Base-by-base conservation (phyloP, 2,888 invertebrate species). In the Argynnis bischoffii region DNA sequence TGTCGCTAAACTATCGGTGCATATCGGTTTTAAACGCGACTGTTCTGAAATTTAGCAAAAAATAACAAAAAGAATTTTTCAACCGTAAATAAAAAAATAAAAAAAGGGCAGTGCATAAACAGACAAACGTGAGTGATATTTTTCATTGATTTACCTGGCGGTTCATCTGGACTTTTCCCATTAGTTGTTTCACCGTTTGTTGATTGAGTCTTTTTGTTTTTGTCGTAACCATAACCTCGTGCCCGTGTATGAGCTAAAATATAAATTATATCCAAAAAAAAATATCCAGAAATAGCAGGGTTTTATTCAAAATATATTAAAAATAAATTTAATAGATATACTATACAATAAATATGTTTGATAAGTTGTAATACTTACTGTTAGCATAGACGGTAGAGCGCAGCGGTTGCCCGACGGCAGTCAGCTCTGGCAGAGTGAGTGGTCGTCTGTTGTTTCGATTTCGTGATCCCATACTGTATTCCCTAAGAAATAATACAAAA, bases 321-420 rank as follows among this genome's bases (percentile, higher is more conserved):
- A 26, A 26, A 26, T 26, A 26, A 26, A 26, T 26, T 26, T 26
- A 26, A 3, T 26, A 26, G 4, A 26, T 26, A 26, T 26, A 26
- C 26, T 26, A 26, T 26, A 26, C 26, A 26, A 26, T 26, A 26
- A 26, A 3, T 26, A 5, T 26, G 26, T 26, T 26, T 26, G 4
- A 4, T 13, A 16, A 18, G 14, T 53, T 55, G 18, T 21, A 3
- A 47, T 55, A 81, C 90, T 81, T 66, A 92, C 92, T 79, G 72
- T 92, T 91, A 41, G 87, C 90, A 79, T 87, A 91, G 26, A 90
- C 80, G 71, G 90, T 89, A 71, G 91, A 85, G 75, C 89, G 89
- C 47, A 85, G 76, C 47, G 84, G 85, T 69, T 88, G 90, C 3
- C 84, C 88, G 2, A 73, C 73, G 2, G 78, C 76, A 31, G 87